Percentiles rank a stretch among this genome's conserved stretches.
Conservation (phyloP, 2,888 invertebrate species). For the Apocheima hispidaria region DNA sequence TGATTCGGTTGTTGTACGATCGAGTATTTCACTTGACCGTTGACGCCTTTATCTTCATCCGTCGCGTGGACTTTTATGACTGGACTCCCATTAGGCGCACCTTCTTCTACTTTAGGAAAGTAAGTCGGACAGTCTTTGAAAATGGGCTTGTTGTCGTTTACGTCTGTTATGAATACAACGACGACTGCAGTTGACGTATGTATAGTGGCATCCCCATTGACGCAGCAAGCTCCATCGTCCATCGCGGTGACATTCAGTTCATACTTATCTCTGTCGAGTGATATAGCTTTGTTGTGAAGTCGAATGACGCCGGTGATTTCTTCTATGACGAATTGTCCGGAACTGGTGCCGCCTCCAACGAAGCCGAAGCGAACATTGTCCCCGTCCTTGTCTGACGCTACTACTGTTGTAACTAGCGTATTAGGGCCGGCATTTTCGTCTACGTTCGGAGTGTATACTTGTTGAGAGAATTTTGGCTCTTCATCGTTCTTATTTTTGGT, state of each 20-base stretch:
- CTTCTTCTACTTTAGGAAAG: conserved; percentile 97
- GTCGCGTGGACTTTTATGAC: conserved; percentile 97
- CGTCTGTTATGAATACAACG: conserved; percentile 98
- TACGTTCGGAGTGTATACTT: conserved; percentile 98
- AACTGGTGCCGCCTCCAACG: conserved; percentile 95
- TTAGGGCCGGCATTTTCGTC: conserved; percentile 98
- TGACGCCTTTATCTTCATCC: conserved; percentile 98
- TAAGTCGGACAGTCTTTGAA: conserved; percentile 98
- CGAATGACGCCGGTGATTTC: conserved; percentile 98
- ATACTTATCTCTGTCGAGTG: conserved; percentile 96
- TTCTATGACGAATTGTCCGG: conserved; percentile 97
- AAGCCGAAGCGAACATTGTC: conserved; percentile 97
- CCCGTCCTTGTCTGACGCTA: conserved; percentile 98
- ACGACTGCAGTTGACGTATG: conserved; percentile 98
- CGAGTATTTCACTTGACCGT: conserved; percentile 98
- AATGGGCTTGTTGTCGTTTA: conserved; percentile 98
- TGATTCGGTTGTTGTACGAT: conserved; percentile 98
- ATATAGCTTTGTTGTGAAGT: conserved; percentile 94
- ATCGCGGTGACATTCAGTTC: conserved; percentile 98
- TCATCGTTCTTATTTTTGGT: conserved; percentile 99
- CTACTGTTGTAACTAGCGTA: conserved; percentile 97
- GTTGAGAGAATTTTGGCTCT: conserved; percentile 98
- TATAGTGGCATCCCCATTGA: conserved; percentile 93
- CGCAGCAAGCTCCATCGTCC: conserved; percentile 99
- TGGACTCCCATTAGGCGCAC: conserved; percentile 96